A percentile compares a stretch with the other conserved stretches of the same genome.
Conservation (phyloP, 92 coral and sea anemone genomes). For the Diadumene lineata region DNA sequence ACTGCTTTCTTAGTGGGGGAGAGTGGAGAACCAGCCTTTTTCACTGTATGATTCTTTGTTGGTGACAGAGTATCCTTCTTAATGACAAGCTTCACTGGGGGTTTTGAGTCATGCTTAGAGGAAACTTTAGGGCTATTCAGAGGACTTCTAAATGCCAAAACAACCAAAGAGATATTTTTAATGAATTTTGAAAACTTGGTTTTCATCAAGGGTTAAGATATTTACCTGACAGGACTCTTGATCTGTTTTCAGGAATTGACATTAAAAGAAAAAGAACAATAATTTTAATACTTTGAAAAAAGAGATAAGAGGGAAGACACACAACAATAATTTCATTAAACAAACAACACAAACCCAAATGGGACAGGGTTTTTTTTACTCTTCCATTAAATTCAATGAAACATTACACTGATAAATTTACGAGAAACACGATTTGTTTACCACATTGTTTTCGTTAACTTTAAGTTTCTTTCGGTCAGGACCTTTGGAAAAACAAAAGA, state of each 20-base stretch:
- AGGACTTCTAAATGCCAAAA: constrained; percentile 25
- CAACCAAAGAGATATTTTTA: neutral
- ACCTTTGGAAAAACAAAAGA: constrained; percentile 21
- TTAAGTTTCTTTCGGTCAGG: constrained; percentile 63
- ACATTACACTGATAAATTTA: neutral
- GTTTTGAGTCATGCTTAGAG: neutral
- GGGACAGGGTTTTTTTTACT: too few species aligned
- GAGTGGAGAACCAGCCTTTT: neutral
- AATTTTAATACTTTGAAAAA: neutral
- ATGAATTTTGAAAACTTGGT: too few species aligned
- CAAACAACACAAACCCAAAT: too few species aligned
- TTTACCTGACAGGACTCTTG: constrained; percentile 36
- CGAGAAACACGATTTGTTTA: neutral
- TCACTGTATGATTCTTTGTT: constrained; percentile 17
- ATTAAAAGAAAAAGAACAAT: neutral
- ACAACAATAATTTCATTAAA: too few species aligned
- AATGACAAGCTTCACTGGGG: constrained; percentile 32
- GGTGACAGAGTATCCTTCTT: constrained; percentile 28
- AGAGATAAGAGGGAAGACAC: neutral
- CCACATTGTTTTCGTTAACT: constrained; percentile 32
- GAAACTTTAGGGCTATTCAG: constrained; percentile 36
- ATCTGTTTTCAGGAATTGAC: constrained; percentile 1
- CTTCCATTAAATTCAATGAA: too few species aligned
- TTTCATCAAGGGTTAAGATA: too few species aligned
- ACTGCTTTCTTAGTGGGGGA: constrained; percentile 24